These are phyloP conservation scores for Leptopterna dolabrata DNA, from an alignment of 2,888 invertebrate species.

Conservation along the genomic window DNA sequence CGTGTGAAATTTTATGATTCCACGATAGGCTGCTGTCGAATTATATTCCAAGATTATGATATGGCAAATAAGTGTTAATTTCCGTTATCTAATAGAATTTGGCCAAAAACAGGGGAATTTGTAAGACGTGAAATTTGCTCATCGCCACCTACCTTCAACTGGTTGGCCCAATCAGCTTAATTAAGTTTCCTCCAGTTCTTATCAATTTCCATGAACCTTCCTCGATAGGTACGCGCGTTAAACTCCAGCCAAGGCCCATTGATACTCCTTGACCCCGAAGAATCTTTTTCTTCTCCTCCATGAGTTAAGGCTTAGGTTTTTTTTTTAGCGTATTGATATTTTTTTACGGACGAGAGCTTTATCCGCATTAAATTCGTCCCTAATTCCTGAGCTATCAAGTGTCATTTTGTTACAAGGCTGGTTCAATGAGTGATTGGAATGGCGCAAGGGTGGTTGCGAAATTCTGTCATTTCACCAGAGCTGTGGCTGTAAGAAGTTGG, in stretches of 20 bases:
- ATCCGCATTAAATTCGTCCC: background rate
- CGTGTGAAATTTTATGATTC: no score
- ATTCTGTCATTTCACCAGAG: background rate
- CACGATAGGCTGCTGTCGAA: no score
- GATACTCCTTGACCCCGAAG: background rate
- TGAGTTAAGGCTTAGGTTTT: background rate
- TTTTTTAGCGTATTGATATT: no score
- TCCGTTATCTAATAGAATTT: no score
- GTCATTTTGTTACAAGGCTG: background rate
- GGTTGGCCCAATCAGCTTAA: no score
- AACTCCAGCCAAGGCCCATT: background rate
- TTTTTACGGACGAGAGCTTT: background rate
- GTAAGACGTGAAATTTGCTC: no score
- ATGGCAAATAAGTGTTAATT: no score
- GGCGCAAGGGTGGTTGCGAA: background rate
- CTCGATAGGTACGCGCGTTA: background rate
- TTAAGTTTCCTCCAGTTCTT: no score
- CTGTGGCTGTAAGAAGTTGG: background rate
- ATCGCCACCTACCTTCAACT: no score
- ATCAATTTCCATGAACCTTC: background rate
- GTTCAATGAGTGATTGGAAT: background rate
- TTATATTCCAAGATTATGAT: no score
- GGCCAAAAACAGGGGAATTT: no score
- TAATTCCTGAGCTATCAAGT: background rate
- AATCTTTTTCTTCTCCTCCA: background rate